Conservation (phyloP, 2,797 vertebrate genomes). For the Carcharodon carcharias region DNA sequence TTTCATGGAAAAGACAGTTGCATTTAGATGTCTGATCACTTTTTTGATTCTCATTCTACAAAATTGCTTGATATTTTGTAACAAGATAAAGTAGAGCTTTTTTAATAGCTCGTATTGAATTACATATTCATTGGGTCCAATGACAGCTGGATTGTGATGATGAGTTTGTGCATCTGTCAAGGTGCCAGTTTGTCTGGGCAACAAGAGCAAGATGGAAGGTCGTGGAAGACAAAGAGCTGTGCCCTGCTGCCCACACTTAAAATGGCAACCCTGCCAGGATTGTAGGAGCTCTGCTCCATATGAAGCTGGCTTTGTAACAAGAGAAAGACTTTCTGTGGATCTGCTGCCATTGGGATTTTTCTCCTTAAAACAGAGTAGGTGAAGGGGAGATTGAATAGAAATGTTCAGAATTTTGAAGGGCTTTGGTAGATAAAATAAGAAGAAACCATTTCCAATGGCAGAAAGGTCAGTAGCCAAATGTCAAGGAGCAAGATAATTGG, state of each 20-base stretch:
- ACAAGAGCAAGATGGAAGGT: no score
- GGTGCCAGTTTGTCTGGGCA: not conserved
- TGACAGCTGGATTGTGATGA: not conserved
- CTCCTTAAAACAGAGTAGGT: no score
- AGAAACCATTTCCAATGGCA: not conserved
- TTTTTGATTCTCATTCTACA: not conserved
- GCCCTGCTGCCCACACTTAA: not conserved
- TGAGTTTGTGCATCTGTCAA: not conserved
- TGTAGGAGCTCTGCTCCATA: not conserved
- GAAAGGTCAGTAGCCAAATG: not conserved
- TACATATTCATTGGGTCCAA: not conserved
- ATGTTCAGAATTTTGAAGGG: not conserved
- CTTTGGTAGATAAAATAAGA: not conserved
- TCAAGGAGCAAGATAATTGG: not conserved
- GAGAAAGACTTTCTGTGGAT: not conserved
- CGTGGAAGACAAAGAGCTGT: no score
- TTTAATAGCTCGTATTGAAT: not conserved
- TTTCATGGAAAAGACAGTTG: not conserved
- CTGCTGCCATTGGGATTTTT: not conserved
- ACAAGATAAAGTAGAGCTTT: not conserved
- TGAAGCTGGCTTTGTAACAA: not conserved
- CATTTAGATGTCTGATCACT: not conserved
- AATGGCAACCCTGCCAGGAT: not conserved
- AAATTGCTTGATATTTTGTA: not conserved
- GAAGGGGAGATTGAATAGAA: no score